Conservation (phyloP, 2,113 vertebrate species). For the Garra rufa region DNA sequence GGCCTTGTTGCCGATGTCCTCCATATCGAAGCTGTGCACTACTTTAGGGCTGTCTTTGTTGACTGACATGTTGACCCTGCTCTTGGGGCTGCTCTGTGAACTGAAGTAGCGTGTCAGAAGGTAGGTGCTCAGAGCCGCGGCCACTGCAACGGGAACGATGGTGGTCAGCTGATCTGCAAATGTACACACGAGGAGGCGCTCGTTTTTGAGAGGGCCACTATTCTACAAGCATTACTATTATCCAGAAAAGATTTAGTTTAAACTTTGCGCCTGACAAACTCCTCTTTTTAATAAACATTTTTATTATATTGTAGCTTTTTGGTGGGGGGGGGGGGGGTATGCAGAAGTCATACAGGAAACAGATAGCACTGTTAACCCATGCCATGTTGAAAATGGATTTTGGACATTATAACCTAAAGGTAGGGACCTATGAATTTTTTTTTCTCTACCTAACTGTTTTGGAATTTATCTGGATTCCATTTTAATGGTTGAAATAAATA, state of each 20-base stretch:
- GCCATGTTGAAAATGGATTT: background rate
- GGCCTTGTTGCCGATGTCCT: slow-evolving; percentile 77
- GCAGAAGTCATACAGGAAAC: too few relatives aligned
- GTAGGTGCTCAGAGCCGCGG: slow-evolving; percentile 70
- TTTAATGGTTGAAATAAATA: background rate
- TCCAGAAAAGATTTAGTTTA: background rate
- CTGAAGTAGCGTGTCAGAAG: slow-evolving; percentile 70
- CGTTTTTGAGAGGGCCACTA: slow-evolving; percentile 28
- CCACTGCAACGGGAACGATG: slow-evolving; percentile 72
- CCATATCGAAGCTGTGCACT: slow-evolving; percentile 81
- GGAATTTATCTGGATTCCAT: background rate
- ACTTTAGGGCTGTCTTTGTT: slow-evolving; percentile 79
- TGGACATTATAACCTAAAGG: background rate
- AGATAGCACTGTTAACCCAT: too few relatives aligned
- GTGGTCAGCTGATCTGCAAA: slow-evolving; percentile 72
- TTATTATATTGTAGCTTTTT: too few relatives aligned
- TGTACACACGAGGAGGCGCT: slow-evolving; percentile 28
- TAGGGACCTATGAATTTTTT: background rate
- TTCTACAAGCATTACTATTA: background rate
- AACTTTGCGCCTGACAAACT: too few relatives aligned
- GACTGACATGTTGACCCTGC: slow-evolving; percentile 70
- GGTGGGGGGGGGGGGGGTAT: too few relatives aligned
- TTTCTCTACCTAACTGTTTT: background rate
- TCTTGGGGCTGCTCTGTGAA: slow-evolving; percentile 63
- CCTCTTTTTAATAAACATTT: too few relatives aligned